These are phyloP conservation scores for Geotrypetes seraphini DNA, from an alignment of 2,797 vertebrate genomes.

Conservation along the genomic window DNA sequence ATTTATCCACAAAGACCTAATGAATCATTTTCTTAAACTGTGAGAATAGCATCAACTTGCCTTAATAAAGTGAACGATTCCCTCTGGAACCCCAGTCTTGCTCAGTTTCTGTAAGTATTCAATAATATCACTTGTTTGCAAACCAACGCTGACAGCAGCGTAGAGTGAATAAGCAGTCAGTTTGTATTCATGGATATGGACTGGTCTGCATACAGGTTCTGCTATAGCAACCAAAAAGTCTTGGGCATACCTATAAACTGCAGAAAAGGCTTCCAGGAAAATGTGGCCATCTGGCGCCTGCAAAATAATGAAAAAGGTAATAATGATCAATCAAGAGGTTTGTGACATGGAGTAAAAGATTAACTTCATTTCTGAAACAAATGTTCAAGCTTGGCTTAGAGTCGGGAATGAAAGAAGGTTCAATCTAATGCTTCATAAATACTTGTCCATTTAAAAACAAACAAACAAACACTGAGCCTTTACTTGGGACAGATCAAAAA, in stretches of 20 bases:
- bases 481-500: too few relatives aligned
- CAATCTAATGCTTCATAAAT: too few relatives aligned
- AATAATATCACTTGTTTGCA: slow-evolving; percentile 90
- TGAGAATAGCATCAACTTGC: slow-evolving; percentile 48
- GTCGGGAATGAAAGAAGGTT: too few relatives aligned
- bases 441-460: too few relatives aligned
- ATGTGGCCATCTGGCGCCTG: slow-evolving; percentile 96
- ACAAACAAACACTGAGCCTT: too few relatives aligned
- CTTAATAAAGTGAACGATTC: slow-evolving; percentile 94
- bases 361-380: too few relatives aligned
- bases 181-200: slow-evolving; percentile 87
- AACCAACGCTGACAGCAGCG: slow-evolving; percentile 88
- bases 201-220: slow-evolving; percentile 89
- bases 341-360: too few relatives aligned
- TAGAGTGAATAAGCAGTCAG: slow-evolving; percentile 93
- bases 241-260: slow-evolving; percentile 91
- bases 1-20: too few relatives aligned
- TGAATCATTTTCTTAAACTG: background rate
- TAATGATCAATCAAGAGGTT: too few relatives aligned
- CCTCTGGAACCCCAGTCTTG: slow-evolving; percentile 92
- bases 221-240: slow-evolving; percentile 95
- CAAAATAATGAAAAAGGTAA: slow-evolving; percentile 7
- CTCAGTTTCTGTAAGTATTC: slow-evolving; percentile 95
- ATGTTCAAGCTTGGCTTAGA: too few relatives aligned
- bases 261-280: slow-evolving; percentile 93